phyloP scores from a whole-genome alignment of 2,888 invertebrate species.

The Melipona beecheii region DNA sequence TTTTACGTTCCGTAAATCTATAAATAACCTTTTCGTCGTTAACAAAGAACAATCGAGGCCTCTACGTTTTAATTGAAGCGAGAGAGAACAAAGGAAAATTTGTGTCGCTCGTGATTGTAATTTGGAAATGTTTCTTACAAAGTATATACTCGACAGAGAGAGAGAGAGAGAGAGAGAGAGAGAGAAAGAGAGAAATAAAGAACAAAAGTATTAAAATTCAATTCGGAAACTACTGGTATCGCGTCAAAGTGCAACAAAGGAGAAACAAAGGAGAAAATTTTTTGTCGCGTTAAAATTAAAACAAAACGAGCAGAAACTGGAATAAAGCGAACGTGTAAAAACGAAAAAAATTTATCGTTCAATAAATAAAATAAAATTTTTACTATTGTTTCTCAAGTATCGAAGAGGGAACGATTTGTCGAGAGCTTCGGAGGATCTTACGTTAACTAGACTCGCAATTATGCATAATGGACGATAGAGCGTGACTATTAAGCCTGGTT shows the following conservation, averaged over 20 bases:
- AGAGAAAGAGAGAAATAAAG: too few relatives aligned
- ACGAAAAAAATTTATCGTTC: not conserved
- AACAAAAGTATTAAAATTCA: not conserved
- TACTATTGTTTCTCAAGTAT: not conserved
- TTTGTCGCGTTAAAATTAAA: not conserved
- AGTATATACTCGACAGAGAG: not conserved
- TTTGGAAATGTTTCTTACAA: not conserved
- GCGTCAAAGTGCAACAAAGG: not conserved
- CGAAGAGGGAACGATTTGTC: not conserved
- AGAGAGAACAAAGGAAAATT: not conserved
- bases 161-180: too few relatives aligned
- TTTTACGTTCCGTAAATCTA: slow-evolving; percentile 3
- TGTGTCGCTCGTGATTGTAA: not conserved
- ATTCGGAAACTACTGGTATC: not conserved
- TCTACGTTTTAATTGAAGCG: not conserved
- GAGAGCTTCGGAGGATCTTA: slow-evolving; percentile 9
- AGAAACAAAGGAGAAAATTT: not conserved
- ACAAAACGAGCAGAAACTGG: too few relatives aligned
- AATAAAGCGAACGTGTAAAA: not conserved
- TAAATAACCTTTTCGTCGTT: slow-evolving; percentile 1
- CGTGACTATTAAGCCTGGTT: slow-evolving; percentile 31
- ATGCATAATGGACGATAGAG: slow-evolving; percentile 36
- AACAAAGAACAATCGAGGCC: slow-evolving; percentile 5
- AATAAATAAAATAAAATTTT: not conserved
- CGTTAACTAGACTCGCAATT: slow-evolving; percentile 26